Conservation (phyloP, 2,113 vertebrate species). For the Melanerpes formicivorus region DNA sequence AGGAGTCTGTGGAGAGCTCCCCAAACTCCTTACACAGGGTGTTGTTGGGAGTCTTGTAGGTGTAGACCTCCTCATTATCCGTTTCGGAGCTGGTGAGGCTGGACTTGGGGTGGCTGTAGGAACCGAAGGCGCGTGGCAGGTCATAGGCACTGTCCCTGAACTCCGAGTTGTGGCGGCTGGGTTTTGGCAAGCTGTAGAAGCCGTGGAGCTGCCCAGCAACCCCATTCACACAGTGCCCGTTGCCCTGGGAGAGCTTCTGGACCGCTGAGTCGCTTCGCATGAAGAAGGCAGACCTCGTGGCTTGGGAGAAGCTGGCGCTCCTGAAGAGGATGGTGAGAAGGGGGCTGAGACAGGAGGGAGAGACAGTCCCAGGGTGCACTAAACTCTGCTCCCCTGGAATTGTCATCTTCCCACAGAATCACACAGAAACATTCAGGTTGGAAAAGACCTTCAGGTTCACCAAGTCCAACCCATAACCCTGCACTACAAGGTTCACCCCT, state of each 20-base stretch:
- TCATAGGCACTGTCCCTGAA: conserved; percentile 88
- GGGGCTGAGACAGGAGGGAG: background rate
- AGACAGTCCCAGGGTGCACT: fast-evolving
- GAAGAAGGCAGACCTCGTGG: conserved; percentile 85
- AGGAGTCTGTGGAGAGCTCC: conserved; percentile 87
- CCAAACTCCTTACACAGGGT: conserved; percentile 85
- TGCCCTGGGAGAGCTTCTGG: conserved; percentile 91
- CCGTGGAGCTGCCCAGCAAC: conserved; percentile 85
- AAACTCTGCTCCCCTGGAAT: background rate
- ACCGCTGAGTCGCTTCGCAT: conserved; percentile 86
- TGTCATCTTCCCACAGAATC: background rate
- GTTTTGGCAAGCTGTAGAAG: conserved; percentile 95
- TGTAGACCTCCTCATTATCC: conserved; percentile 90
- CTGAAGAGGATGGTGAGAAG: conserved; percentile 64
- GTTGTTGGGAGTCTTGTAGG: conserved; percentile 93
- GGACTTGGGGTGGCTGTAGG: conserved; percentile 78
- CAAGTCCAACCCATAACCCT: too few species aligned
- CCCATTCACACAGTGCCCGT: conserved; percentile 89
- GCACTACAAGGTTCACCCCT: too few species aligned
- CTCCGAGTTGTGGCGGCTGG: conserved; percentile 82
- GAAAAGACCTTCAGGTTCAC: too few species aligned
- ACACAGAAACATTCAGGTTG: too few species aligned
- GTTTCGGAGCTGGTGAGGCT: conserved; percentile 84
- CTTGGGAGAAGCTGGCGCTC: conserved; percentile 98
- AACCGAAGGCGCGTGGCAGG: conserved; percentile 85